Evolutionary conservation across 2,797 vertebrate genomes (phyloP).

Genomic region (Spheniscus humboldti): DNA sequence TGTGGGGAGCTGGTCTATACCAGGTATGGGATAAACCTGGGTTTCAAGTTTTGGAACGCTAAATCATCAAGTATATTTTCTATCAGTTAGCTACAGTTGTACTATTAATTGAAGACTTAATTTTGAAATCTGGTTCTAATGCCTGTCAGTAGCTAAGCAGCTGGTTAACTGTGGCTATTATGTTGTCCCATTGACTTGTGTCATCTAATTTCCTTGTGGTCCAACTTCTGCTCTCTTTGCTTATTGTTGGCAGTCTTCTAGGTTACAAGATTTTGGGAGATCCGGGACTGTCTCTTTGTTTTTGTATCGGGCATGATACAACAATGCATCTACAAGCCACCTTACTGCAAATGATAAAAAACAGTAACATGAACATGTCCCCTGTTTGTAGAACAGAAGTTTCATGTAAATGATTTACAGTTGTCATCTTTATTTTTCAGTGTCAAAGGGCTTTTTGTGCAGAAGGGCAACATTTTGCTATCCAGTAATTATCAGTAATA

Average conservation of each 20-base stretch:
- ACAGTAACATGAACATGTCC: background rate
- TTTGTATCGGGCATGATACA: background rate
- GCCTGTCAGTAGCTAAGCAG: background rate
- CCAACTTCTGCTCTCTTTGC: background rate
- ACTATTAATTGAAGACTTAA: background rate
- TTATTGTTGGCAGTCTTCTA: background rate
- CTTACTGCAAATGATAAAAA: background rate
- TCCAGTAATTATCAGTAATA: background rate
- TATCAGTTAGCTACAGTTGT: background rate
- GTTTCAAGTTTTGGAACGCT: background rate
- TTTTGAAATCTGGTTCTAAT: background rate
- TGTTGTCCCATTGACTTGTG: background rate
- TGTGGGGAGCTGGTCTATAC: background rate
- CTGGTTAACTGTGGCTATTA: background rate
- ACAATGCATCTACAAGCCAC: background rate
- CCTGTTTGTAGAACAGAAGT: background rate
- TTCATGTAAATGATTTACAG: background rate
- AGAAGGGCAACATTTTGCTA: background rate
- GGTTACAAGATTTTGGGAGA: background rate
- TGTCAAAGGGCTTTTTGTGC: background rate
- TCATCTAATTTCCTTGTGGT: background rate
- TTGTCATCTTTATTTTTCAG: background rate
- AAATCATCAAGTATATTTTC: background rate
- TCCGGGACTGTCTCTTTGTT: background rate
- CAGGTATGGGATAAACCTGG: background rate